Percentiles rank a stretch among this genome's conserved stretches.
These are phyloP conservation scores for Diadromus collaris DNA, from an alignment of 2,888 invertebrate genomes.

Conservation along the genomic window DNA sequence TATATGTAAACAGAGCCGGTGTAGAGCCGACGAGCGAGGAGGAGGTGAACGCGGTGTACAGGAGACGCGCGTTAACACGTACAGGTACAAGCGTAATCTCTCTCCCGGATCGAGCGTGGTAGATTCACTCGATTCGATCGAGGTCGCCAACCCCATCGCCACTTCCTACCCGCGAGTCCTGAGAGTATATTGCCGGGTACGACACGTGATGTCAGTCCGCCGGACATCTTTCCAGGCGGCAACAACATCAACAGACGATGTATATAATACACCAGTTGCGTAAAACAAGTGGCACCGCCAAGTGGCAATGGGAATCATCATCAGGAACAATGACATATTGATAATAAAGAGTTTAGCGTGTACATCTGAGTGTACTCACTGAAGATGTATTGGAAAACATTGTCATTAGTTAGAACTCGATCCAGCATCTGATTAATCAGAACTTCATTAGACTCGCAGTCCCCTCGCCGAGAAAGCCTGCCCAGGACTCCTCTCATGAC, in stretches of 20 bases:
- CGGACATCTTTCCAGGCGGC: constrained; percentile 31
- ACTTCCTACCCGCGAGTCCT: constrained; percentile 37
- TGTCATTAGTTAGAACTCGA: too few species aligned
- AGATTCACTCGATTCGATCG: constrained; percentile 66
- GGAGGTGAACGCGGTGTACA: constrained; percentile 47
- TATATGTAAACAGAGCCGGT: constrained; percentile 21
- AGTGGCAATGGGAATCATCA: not conserved
- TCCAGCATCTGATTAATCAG: too few species aligned
- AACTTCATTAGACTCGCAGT: too few species aligned
- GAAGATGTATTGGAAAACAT: too few species aligned
- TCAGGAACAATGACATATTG: not conserved
- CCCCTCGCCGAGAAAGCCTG: too few species aligned
- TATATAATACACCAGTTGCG: not conserved
- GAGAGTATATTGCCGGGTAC: constrained; percentile 27
- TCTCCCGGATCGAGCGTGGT: constrained; percentile 69
- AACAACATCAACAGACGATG: constrained; percentile 4
- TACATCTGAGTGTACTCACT: too few species aligned
- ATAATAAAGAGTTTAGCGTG: too few species aligned
- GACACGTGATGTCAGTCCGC: constrained; percentile 22
- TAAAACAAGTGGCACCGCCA: not conserved
- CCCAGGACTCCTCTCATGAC: too few species aligned
- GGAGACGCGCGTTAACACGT: constrained; percentile 72
- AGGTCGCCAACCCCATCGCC: constrained; percentile 66
- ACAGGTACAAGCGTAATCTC: constrained; percentile 73
- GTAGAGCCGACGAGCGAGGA: constrained; percentile 2